Evolutionary conservation across 2,888 invertebrate genomes (phyloP).

Genomic region (Mamestra brassicae): DNA sequence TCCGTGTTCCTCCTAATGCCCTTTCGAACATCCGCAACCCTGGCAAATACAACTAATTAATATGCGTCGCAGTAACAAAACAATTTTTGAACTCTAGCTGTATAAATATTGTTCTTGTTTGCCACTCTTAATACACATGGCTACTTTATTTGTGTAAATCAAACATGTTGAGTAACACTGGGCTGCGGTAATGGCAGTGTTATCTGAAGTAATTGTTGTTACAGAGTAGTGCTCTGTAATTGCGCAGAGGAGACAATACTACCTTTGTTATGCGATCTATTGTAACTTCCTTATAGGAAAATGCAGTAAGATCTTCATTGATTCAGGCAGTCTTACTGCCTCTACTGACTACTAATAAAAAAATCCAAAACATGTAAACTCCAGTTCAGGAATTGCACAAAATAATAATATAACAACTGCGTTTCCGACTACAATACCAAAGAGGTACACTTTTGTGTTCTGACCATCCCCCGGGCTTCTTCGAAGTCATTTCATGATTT

Average conservation of each 20-base stretch:
- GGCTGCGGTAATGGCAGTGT: neutral
- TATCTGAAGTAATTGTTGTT: slow-evolving; percentile 21
- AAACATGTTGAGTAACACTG: slow-evolving; percentile 33
- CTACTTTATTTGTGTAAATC: neutral
- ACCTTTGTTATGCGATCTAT: slow-evolving; percentile 10
- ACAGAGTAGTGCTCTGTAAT: slow-evolving; percentile 7
- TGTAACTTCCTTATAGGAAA: slow-evolving; percentile 9
- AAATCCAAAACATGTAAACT: no score
- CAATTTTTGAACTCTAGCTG: neutral
- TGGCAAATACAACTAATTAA: neutral
- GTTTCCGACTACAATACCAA: no score
- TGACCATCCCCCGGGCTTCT: no score
- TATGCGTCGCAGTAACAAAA: neutral
- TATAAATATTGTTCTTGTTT: neutral
- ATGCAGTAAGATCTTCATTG: neutral
- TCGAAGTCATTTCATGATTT: no score
- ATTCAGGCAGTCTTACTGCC: neutral
- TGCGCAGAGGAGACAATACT: slow-evolving; percentile 15
- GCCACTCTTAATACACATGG: neutral
- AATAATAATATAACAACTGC: no score
- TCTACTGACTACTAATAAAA: no score
- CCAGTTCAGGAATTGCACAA: no score
- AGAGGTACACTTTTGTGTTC: no score
- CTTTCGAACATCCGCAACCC: no score
- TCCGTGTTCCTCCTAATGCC: no score